A percentile compares a stretch with the other conserved stretches of the same genome.
phyloP scores from a whole-genome alignment of 2,797 vertebrate genomes.

The Pogoniulus pusillus region DNA sequence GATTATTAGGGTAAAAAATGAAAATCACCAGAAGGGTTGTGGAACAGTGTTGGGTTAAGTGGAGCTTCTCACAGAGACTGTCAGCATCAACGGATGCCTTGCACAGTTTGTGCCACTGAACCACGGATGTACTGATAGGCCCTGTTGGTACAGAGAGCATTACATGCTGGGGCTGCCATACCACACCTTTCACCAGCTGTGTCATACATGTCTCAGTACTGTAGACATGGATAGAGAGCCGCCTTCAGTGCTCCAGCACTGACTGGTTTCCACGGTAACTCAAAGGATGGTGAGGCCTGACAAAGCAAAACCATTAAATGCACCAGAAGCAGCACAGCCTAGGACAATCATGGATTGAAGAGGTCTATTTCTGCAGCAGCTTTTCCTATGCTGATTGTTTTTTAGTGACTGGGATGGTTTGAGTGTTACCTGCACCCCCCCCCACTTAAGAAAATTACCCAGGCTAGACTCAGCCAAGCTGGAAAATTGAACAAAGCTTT shows the following conservation, averaged over 20 bases:
- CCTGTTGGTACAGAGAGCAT: fast-evolving
- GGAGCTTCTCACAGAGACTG: background rate
- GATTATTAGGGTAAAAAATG: too few species aligned
- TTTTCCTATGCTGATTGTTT: background rate
- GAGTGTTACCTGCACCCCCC: too few species aligned
- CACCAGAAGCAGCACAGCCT: background rate
- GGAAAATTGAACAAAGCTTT: too few species aligned
- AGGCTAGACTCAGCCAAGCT: too few species aligned
- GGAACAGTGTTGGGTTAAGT: background rate
- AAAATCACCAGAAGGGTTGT: too few species aligned
- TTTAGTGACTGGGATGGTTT: too few species aligned
- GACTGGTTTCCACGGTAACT: conserved; percentile 42
- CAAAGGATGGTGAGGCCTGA: background rate
- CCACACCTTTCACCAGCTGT: background rate
- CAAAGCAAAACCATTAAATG: background rate
- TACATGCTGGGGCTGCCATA: background rate
- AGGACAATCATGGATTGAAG: background rate
- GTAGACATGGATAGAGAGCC: background rate
- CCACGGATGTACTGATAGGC: background rate
- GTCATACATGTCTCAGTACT: background rate
- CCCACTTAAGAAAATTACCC: too few species aligned
- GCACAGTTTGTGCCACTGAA: fast-evolving
- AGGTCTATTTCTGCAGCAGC: background rate
- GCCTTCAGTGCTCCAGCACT: background rate
- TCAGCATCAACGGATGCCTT: background rate